Percentiles rank a stretch among this genome's conserved stretches.
phyloP scores from a whole-genome alignment of 2,888 invertebrate genomes.

The Drosophila macrospina region DNA sequence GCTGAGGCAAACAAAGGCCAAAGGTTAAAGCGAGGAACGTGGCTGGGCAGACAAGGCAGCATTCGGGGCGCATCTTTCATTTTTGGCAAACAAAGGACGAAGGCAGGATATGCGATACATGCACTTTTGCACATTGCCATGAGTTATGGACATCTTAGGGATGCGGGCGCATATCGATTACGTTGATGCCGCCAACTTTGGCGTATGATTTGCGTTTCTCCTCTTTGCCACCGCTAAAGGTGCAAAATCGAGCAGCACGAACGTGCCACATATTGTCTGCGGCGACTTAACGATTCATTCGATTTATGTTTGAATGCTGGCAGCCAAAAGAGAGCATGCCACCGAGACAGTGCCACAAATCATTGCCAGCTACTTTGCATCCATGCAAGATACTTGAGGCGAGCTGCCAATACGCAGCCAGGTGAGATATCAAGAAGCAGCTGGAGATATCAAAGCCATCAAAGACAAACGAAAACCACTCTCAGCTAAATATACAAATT shows the following conservation, averaged over 20 bases:
- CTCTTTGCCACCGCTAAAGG: conserved; percentile 48
- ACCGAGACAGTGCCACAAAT: conserved; percentile 2
- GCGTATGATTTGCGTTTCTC: conserved; percentile 74
- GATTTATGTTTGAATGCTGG: conserved; percentile 59
- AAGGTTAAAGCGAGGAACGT: conserved; percentile 53
- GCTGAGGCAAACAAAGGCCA: conserved; percentile 51
- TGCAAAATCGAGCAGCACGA: conserved; percentile 60
- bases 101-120: conserved; percentile 75
- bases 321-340: conserved; percentile 3
- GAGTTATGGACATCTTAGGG: conserved; percentile 76
- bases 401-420: conserved; percentile 15
- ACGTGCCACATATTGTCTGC: conserved; percentile 71
- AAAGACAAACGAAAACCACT: conserved; percentile 21
- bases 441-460: conserved; percentile 4
- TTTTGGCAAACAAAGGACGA: conserved; percentile 65
- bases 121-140: conserved; percentile 84
- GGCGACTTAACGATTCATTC: conserved; percentile 76
- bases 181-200: conserved; percentile 45
- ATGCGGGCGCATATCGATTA: conserved; percentile 81
- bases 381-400: conserved; percentile 9
- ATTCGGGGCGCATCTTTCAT: conserved; percentile 50
- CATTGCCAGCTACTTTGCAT: conserved; percentile 33
- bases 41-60: conserved; percentile 15
- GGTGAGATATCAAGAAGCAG: conserved; percentile 21
- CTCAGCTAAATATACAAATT: conserved; percentile 77